Conservation (phyloP, 2,888 invertebrate genomes). For the Drosophila niveifrons region DNA sequence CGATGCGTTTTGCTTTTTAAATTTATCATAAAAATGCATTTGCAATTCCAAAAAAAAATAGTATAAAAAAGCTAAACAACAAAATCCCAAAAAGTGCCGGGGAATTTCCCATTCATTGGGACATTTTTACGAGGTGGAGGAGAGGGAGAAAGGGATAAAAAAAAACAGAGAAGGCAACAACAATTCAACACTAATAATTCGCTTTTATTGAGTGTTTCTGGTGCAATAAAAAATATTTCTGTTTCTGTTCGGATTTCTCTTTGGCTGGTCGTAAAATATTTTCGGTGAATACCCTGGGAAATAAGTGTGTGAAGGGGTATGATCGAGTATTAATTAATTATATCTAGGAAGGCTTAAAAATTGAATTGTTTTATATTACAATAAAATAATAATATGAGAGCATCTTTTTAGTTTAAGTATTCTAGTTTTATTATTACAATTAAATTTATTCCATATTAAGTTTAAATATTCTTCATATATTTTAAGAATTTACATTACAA, state of each 20-base stretch:
- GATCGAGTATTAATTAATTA: not conserved
- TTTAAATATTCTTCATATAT: too few species aligned
- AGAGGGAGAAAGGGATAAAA: not conserved
- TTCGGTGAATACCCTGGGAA: slow-evolving; percentile 27
- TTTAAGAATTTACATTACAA: too few species aligned
- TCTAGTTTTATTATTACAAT: too few species aligned
- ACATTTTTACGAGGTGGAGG: slow-evolving; percentile 2
- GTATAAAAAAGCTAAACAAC: slow-evolving; percentile 28
- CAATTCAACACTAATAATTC: slow-evolving; percentile 73
- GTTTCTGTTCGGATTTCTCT: slow-evolving; percentile 58
- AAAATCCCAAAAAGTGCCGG: slow-evolving; percentile 20
- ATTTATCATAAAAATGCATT: slow-evolving; percentile 67
- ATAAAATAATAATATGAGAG: too few species aligned
- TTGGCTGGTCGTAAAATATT: slow-evolving; percentile 62
- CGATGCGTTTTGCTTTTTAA: slow-evolving; percentile 45
- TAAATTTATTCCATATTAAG: too few species aligned
- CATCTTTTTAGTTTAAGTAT: too few species aligned
- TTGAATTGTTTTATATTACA: too few species aligned
- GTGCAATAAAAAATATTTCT: slow-evolving; percentile 74
- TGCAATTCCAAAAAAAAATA: slow-evolving; percentile 42
- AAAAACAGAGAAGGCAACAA: slow-evolving; percentile 32
- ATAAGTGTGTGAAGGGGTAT: not conserved
- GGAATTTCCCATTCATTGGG: slow-evolving; percentile 28
- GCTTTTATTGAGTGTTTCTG: slow-evolving; percentile 82
- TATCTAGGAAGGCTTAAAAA: too few species aligned